Percentiles rank a stretch among this genome's conserved stretches.
Conservation (phyloP, 2,113 vertebrate species). For the Engystomops pustulosus region DNA sequence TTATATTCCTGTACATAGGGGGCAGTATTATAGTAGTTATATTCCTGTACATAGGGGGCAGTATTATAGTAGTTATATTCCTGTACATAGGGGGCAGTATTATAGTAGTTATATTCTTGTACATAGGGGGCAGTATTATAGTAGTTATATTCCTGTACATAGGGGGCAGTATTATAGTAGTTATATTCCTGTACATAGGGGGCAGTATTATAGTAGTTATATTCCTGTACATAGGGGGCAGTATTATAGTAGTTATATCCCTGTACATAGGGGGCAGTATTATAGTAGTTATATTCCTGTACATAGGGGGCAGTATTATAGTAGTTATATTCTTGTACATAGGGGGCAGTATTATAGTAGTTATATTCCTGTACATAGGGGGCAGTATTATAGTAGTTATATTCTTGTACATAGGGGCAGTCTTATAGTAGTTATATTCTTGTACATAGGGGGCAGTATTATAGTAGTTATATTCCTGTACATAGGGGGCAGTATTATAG, state of each 20-base stretch:
- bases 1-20: no score
- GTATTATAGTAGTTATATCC: neutral
- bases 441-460: no score
- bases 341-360: neutral
- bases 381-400: neutral
- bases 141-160: neutral
- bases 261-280: no score
- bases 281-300: neutral
- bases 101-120: neutral
- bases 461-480: neutral
- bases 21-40: neutral
- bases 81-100: no score
- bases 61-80: neutral
- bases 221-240: no score
- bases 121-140: no score
- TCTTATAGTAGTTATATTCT: neutral
- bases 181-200: no score
- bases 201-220: neutral
- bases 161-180: neutral
- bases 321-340: neutral
- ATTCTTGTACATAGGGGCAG: no score
- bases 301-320: no score
- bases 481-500: no score
- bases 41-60: no score
- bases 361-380: no score